These are phyloP conservation scores for Pararge aegeria DNA, from an alignment of 1,140 invertebrate species.

Conservation along the genomic window DNA sequence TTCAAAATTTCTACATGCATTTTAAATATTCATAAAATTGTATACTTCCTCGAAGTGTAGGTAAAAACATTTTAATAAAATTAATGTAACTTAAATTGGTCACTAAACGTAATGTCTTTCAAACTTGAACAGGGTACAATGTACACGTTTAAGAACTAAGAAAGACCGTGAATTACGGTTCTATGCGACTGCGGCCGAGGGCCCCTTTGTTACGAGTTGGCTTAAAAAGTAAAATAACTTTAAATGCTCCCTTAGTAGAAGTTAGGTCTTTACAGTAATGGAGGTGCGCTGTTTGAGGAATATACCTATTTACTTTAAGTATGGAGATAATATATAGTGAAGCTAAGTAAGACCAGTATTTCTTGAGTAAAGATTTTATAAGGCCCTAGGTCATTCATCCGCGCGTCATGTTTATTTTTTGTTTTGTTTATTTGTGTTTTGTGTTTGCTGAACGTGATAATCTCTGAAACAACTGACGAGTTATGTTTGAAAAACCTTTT, in stretches of 20 bases:
- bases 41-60: no score
- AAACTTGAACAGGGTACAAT: not conserved
- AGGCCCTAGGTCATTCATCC: no score
- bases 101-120: not conserved
- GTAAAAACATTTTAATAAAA: no score
- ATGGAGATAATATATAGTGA: not conserved
- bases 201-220: constrained; percentile 2
- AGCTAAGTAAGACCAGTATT: no score
- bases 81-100: not conserved
- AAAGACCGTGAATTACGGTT: constrained; percentile 1
- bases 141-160: not conserved
- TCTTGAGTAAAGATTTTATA: no score
- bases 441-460: no score
- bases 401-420: no score
- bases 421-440: no score
- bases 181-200: not conserved
- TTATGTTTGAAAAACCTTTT: no score
- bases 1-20: no score
- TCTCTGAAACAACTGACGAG: no score
- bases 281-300: not conserved
- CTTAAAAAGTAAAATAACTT: constrained; percentile 7
- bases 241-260: not conserved
- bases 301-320: not conserved
- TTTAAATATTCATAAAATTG: no score
- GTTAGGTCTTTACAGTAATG: constrained; percentile 8